These are phyloP conservation scores for Rattus norvegicus DNA, from an alignment of 2,113 vertebrate genomes.

Conservation along the genomic window DNA sequence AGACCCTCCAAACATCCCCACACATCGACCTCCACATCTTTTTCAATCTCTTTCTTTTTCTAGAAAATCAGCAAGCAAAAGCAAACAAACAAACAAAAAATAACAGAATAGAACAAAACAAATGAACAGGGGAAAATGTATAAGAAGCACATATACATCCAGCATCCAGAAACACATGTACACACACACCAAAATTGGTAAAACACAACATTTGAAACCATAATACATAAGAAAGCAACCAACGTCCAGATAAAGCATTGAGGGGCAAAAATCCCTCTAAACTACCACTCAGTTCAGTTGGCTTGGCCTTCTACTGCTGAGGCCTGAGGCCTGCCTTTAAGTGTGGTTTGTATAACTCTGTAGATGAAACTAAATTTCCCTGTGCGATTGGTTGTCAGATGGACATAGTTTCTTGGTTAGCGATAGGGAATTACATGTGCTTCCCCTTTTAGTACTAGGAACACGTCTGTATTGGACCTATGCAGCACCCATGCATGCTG, in stretches of 20 bases:
- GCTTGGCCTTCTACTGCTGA: background rate
- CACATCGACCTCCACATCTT: background rate
- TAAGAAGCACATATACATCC: background rate
- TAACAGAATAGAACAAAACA: background rate
- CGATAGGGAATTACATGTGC: background rate
- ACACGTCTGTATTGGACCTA: background rate
- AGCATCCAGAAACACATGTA: background rate
- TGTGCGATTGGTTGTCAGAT: background rate
- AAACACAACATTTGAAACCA: background rate
- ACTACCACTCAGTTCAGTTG: background rate
- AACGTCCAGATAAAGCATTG: background rate
- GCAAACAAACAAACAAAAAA: background rate
- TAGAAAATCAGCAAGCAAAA: background rate
- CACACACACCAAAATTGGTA: background rate
- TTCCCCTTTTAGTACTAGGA: background rate
- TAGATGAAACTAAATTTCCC: background rate
- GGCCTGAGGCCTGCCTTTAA: background rate
- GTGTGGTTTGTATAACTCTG: background rate
- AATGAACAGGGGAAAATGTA: background rate
- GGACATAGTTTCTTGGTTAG: background rate
- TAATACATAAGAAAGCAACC: background rate
- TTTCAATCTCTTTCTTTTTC: background rate
- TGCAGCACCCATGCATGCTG: background rate
- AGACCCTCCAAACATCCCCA: background rate
- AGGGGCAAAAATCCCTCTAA: background rate